Evolutionary conservation across 2,888 invertebrate species (phyloP).

Genomic region (Chrysomela aeneicollis): DNA sequence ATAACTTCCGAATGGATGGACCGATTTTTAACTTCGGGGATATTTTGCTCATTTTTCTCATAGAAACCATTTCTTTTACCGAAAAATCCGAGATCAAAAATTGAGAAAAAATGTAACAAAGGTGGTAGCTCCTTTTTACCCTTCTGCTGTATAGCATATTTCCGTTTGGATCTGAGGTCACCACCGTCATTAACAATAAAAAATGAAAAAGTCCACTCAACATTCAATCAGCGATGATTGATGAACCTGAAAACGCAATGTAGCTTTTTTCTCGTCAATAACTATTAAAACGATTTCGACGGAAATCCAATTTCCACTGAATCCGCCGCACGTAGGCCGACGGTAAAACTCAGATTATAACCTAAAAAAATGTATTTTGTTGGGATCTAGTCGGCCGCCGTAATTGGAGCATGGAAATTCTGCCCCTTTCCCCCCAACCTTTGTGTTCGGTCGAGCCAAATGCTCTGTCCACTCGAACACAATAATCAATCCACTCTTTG

Average conservation of each 20-base stretch:
- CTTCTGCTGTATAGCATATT: too few relatives aligned
- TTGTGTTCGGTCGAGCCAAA: neutral
- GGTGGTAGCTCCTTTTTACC: too few relatives aligned
- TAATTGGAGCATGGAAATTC: neutral
- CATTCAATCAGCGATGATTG: neutral
- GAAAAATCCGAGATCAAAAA: too few relatives aligned
- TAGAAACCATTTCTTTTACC: too few relatives aligned
- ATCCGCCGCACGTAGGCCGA: neutral
- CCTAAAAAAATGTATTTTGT: neutral
- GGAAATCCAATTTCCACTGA: neutral
- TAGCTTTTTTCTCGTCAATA: neutral
- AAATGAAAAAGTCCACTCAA: too few relatives aligned
- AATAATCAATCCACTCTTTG: neutral
- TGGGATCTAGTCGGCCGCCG: neutral
- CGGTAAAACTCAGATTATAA: neutral
- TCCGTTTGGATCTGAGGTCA: too few relatives aligned
- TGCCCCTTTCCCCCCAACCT: neutral
- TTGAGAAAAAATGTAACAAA: too few relatives aligned
- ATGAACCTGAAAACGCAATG: neutral
- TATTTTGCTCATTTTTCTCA: too few relatives aligned
- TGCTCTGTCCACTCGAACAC: neutral
- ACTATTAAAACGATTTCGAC: neutral
- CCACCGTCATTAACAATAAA: too few relatives aligned
- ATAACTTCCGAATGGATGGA: too few relatives aligned
- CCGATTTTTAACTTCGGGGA: too few relatives aligned